A percentile compares a stretch with the other conserved stretches of the same genome.
phyloP scores from a whole-genome alignment of 1,140 invertebrate species.

The Tribolium castaneum region DNA sequence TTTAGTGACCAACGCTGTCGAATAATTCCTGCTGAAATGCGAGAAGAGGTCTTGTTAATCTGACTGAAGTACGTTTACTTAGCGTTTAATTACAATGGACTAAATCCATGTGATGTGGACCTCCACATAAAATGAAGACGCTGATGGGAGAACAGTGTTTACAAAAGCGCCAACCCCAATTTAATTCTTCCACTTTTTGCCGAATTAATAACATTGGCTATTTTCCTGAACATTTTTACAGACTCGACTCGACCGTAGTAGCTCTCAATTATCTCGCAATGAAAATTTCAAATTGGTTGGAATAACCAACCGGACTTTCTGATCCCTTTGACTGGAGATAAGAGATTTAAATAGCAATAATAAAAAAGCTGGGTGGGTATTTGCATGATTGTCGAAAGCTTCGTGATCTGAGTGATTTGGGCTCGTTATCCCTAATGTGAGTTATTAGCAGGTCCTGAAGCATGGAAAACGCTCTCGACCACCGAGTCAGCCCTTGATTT shows the following conservation, averaged over 20 bases:
- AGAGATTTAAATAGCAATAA: background rate
- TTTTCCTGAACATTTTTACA: background rate
- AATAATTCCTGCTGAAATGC: slow-evolving; percentile 42
- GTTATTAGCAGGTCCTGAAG: background rate
- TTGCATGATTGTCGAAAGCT: background rate
- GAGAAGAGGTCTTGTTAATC: slow-evolving; percentile 33
- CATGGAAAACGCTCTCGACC: background rate
- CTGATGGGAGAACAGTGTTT: slow-evolving; percentile 8
- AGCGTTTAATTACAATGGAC: slow-evolving; percentile 20
- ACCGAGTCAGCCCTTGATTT: slow-evolving; percentile 18
- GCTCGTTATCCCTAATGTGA: slow-evolving; percentile 24
- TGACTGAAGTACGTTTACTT: slow-evolving; percentile 30
- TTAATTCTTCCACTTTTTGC: slow-evolving; percentile 3
- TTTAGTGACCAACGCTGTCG: slow-evolving; percentile 35
- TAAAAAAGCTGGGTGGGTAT: background rate
- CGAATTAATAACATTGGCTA: background rate
- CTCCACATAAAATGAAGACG: background rate
- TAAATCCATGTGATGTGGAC: slow-evolving; percentile 21
- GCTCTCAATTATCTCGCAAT: no score
- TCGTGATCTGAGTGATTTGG: slow-evolving; percentile 1
- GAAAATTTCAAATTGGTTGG: no score
- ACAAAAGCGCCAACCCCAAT: background rate
- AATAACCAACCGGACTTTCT: no score
- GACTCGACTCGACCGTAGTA: background rate
- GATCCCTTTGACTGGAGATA: no score